A percentile compares a stretch with the other conserved stretches of the same genome.
Conservation (phyloP, 2,888 invertebrate genomes). For the Magallana nippona region DNA sequence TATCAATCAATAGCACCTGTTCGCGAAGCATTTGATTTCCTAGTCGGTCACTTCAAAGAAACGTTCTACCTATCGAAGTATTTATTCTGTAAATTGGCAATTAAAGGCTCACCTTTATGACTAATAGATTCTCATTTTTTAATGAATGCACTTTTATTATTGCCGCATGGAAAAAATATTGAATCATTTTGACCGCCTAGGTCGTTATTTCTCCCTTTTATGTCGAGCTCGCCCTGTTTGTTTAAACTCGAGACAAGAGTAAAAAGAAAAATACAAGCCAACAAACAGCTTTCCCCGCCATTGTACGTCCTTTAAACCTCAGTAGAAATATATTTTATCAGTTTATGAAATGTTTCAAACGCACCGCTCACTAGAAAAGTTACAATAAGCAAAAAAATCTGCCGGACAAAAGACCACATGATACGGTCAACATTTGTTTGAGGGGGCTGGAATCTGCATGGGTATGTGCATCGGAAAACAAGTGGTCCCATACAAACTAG, state of each 20-base stretch:
- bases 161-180: conserved; percentile 7
- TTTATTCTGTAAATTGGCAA: conserved; percentile 29
- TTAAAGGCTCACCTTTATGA: conserved; percentile 21
- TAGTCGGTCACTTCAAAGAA: conserved; percentile 18
- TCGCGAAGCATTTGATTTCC: not conserved
- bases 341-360: conserved; percentile 12
- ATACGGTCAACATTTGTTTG: too few relatives aligned
- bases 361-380: not conserved
- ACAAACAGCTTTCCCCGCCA: not conserved
- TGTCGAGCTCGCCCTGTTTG: not conserved
- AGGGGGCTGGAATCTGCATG: too few relatives aligned
- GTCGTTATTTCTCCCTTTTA: conserved; percentile 18
- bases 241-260: not conserved
- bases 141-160: conserved; percentile 24
- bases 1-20: conserved; percentile 16
- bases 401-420: too few relatives aligned
- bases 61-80: not conserved
- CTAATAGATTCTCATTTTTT: conserved; percentile 8
- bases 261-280: not conserved
- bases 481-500: not conserved
- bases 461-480: not conserved
- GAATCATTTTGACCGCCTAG: conserved; percentile 26
- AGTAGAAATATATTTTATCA: conserved; percentile 23
- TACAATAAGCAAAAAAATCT: too few relatives aligned
- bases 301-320: conserved; percentile 17